Conservation (phyloP, 2,797 vertebrate genomes). For the Tragopan temminckii region DNA sequence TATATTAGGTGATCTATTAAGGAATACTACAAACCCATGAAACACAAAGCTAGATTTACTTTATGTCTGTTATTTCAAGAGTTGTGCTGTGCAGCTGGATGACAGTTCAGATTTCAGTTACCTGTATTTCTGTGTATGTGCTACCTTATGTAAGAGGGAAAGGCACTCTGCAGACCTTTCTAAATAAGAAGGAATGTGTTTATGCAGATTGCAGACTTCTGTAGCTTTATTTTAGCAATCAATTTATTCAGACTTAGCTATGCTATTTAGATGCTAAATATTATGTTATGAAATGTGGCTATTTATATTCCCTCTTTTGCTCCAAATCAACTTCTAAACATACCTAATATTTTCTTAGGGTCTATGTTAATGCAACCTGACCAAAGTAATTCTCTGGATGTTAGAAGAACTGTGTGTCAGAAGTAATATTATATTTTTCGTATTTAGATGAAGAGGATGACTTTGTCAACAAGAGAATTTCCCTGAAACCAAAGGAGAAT, state of each 20-base stretch:
- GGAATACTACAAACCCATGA: background rate
- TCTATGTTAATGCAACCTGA: background rate
- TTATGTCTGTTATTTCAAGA: background rate
- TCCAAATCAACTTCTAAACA: background rate
- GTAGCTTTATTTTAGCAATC: background rate
- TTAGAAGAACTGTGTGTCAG: background rate
- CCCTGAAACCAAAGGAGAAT: conserved; percentile 86
- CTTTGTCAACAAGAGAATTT: conserved; percentile 84
- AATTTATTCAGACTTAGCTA: background rate
- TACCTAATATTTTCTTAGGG: background rate
- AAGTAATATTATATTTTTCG: background rate
- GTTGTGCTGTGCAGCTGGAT: background rate
- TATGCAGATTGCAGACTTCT: background rate
- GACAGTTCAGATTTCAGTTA: background rate
- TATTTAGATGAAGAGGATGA: conserved; percentile 92
- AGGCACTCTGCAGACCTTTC: background rate
- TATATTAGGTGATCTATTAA: background rate
- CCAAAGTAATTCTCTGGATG: background rate
- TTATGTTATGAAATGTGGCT: background rate
- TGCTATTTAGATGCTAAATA: background rate
- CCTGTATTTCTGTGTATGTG: background rate
- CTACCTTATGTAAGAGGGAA: background rate
- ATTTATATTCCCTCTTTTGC: background rate
- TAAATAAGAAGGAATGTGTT: background rate
- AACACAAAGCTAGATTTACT: background rate